A percentile compares a stretch with the other conserved stretches of the same genome.
Conservation (phyloP, 2,797 vertebrate species). For the Numenius phaeopus region DNA sequence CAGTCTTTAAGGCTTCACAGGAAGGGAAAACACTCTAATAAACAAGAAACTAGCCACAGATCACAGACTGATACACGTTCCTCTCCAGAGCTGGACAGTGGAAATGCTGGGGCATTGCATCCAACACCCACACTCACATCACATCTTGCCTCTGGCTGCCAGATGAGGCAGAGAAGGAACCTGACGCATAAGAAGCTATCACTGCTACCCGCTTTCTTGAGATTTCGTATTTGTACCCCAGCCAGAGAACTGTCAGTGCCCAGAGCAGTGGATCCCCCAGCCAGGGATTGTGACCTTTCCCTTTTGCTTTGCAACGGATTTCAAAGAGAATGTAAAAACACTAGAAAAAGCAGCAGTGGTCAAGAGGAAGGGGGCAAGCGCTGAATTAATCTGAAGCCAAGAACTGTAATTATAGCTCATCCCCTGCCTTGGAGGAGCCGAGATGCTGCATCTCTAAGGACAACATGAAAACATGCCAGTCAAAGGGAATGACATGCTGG, state of each 20-base stretch:
- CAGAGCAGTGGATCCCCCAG: background rate
- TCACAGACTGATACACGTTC: too few species aligned
- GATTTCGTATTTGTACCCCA: background rate
- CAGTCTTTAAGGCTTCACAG: too few species aligned
- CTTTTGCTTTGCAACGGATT: background rate
- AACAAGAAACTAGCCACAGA: background rate
- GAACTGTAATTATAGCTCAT: background rate
- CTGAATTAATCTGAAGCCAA: background rate
- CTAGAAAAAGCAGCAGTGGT: background rate
- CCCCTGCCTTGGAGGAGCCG: background rate
- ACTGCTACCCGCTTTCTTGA: background rate
- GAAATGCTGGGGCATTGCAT: background rate
- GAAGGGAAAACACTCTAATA: background rate
- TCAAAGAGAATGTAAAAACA: background rate
- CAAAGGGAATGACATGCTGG: background rate
- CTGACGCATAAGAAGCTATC: background rate
- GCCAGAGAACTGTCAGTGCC: background rate
- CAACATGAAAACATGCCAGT: background rate
- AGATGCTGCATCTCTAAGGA: background rate
- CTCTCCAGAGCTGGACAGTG: background rate
- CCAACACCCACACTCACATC: too few species aligned
- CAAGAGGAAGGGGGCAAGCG: background rate
- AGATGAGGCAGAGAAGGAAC: background rate
- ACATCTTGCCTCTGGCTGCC: background rate
- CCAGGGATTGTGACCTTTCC: too few species aligned